phyloP scores from a whole-genome alignment of 2,113 vertebrate species.

The Lepidothrix coronata region DNA sequence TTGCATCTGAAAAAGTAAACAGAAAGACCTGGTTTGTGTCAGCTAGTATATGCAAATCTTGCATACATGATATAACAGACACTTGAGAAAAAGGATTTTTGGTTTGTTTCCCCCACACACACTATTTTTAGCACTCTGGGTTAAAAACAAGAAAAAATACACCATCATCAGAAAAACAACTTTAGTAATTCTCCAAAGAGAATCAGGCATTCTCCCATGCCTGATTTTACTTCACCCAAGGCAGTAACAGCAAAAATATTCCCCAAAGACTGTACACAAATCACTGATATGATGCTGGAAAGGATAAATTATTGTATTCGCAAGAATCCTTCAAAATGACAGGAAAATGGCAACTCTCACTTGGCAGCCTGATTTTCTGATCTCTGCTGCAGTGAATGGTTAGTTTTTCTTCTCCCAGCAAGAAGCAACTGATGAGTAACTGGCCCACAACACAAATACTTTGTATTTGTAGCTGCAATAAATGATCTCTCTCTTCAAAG shows the following conservation, averaged over 20 bases:
- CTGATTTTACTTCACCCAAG: neutral
- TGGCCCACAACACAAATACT: neutral
- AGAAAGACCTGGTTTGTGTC: neutral
- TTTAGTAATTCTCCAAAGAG: neutral
- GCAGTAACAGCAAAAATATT: neutral
- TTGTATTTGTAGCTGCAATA: neutral
- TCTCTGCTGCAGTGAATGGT: neutral
- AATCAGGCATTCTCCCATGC: neutral
- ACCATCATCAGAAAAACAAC: neutral
- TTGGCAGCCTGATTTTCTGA: neutral
- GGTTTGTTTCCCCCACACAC: neutral
- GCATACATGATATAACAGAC: neutral
- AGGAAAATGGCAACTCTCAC: neutral
- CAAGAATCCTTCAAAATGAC: neutral
- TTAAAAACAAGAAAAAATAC: neutral
- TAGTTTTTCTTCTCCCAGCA: neutral
- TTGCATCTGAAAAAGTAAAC: neutral
- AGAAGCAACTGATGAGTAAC: neutral
- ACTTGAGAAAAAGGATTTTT: neutral
- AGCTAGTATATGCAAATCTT: neutral
- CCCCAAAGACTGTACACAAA: neutral
- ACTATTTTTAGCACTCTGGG: neutral
- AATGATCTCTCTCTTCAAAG: neutral
- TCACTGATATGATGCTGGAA: neutral
- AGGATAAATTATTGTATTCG: neutral